Evolutionary conservation across 1,140 invertebrate genomes (phyloP).

Genomic region (honey bee (Apis mellifera)): Amel_HAv3.1 CM009942.2:101501-102000

Average conservation of each 20-base stretch:
- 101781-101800: background rate
- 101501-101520: constrained; percentile 19
- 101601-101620: background rate
- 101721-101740: no score
- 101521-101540: background rate
- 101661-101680: no score
- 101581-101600: background rate
- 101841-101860: constrained; percentile 74
- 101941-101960: constrained; percentile 79
- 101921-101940: constrained; percentile 74
- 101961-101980: constrained; percentile 72
- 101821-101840: constrained; percentile 37
- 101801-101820: background rate
- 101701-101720: no score
- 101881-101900: constrained; percentile 70
- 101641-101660: no score
- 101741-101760: constrained; percentile 36
- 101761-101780: background rate
- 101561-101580: background rate
- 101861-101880: constrained; percentile 81
- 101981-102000: constrained; percentile 74
- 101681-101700: no score
- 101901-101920: constrained; percentile 64
- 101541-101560: background rate
- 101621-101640: no score